Conservation (phyloP, 1,140 invertebrate species). For the Platorchestia sp. region DNA sequence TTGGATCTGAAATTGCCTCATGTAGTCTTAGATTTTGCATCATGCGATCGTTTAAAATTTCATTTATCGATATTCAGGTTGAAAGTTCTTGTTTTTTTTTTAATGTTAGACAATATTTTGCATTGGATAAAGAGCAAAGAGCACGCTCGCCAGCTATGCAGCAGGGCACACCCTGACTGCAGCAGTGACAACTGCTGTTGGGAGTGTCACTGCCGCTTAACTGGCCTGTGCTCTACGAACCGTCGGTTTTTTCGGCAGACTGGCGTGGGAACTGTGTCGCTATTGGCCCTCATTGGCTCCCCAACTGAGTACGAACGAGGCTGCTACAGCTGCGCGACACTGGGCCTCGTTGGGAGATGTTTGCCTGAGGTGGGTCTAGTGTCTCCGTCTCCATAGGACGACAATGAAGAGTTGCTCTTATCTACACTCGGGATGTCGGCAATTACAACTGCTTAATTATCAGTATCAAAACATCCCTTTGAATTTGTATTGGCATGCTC, state of each 20-base stretch:
- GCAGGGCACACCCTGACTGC: too few species aligned
- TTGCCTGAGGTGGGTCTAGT: neutral
- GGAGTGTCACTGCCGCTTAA: too few species aligned
- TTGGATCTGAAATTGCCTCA: too few species aligned
- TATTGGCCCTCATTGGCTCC: neutral
- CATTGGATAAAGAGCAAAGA: too few species aligned
- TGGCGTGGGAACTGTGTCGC: neutral
- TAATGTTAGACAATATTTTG: too few species aligned
- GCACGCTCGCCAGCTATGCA: too few species aligned
- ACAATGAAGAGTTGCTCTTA: neutral
- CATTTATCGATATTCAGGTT: too few species aligned
- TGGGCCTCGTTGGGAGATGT: neutral
- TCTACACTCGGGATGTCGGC: neutral
- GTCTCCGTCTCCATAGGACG: neutral
- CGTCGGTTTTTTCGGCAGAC: neutral
- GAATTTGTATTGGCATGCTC: neutral
- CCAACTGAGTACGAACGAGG: neutral
- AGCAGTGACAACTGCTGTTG: too few species aligned
- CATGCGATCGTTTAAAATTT: too few species aligned
- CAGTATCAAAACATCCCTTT: neutral
- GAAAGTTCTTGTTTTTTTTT: too few species aligned
- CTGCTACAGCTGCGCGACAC: neutral
- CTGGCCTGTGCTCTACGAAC: neutral
- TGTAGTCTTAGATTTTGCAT: too few species aligned
- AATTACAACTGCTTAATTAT: neutral